Base-by-base conservation (phyloP, 2,888 invertebrate genomes). In the Nomada ferruginata region DNA sequence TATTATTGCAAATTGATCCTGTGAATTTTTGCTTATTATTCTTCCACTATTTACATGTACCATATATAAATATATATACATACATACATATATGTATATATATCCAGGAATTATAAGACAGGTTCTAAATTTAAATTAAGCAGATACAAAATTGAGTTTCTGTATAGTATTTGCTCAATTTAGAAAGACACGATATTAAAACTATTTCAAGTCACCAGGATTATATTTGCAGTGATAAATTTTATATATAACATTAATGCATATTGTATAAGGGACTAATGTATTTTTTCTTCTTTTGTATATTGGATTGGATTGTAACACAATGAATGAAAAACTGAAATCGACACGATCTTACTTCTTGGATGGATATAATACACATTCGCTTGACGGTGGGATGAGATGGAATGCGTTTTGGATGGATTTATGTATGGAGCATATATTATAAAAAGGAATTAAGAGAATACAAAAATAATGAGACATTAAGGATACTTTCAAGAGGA, bases 211-310 rank as follows among this genome's bases (percentile, higher is more conserved):
- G 80, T 88, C 90, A 86, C 86, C 81, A 82, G 83, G 76, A 85
- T 86, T 83, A 81, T 65, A 85, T 91, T 91, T 90, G 89, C 90
- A 87, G 75, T 88, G 83, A 81, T 83, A 84, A 71, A 84, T 75
- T 85, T 76, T 87, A 86, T 87, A 85, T 84, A 66, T 84, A 79
- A 86, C 82, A 80, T 87, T 83, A 86, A 82, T 83, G 77, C 83
- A 77, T 83, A 86, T 77, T 64, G 80, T 85, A 83, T 87, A 87
- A 87, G 88, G 76, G 80, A 93, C 93, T 94, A 94, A 94, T 93
- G 93, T 93, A 93, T 93, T 94, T 94, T 93, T 93, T 93, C 93
- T 93, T 93, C 93, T 94, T 94, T 93, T 94, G 93, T 93, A 93
- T 93, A 93, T 93, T 92, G 93, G 93, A 93, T 93, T 93, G 93